Percentiles rank a stretch among this genome's conserved stretches.
Conservation (phyloP, 1,140 invertebrate genomes). For the Chrysopa pallens region DNA sequence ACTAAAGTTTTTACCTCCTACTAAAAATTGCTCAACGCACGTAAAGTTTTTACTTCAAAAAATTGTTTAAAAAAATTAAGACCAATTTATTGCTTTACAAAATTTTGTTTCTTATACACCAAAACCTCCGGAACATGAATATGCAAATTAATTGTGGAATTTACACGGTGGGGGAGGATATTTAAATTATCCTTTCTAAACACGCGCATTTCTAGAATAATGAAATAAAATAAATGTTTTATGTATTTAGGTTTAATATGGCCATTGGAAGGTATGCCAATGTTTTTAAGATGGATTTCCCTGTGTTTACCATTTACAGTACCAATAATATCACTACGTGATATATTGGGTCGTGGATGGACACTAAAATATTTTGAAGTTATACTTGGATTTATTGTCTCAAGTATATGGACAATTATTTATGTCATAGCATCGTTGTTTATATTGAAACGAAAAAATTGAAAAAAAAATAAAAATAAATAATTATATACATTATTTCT, state of each 20-base stretch:
- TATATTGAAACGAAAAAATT: conserved; percentile 22
- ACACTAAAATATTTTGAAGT: conserved; percentile 31
- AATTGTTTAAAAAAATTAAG: background rate
- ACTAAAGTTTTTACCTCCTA: background rate
- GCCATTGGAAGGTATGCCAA: conserved; percentile 68
- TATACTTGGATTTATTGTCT: conserved; percentile 36
- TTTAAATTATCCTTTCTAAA: too few species aligned
- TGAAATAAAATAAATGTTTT: too few species aligned
- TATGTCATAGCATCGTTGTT: conserved; percentile 25
- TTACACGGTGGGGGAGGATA: too few species aligned
- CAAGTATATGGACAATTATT: conserved; percentile 30
- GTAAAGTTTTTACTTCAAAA: background rate
- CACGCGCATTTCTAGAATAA: too few species aligned
- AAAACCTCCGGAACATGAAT: too few species aligned
- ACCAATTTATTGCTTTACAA: too few species aligned
- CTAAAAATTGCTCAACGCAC: background rate
- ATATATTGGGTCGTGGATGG: conserved; percentile 41
- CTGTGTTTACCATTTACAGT: conserved; percentile 44
- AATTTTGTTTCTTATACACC: too few species aligned
- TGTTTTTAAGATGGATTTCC: conserved; percentile 31
- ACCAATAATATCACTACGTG: conserved; percentile 39
- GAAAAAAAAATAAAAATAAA: conserved; percentile 5
- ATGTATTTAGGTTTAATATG: conserved; percentile 57
- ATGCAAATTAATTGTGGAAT: background rate
- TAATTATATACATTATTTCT: too few species aligned